phyloP scores from a whole-genome alignment of 2,888 invertebrate species.

The Ophonus ardosiacus region DNA sequence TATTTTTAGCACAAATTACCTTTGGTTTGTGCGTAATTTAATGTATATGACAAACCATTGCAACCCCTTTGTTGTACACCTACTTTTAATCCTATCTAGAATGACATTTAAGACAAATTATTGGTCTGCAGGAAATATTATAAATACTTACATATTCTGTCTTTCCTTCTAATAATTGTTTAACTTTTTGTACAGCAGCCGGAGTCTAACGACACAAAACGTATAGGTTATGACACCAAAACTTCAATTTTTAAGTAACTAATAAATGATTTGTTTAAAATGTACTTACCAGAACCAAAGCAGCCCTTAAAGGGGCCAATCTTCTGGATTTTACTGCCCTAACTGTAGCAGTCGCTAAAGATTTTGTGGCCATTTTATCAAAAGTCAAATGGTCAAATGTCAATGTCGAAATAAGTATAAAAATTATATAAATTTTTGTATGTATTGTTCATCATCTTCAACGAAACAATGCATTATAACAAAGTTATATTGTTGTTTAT shows the following conservation, averaged over 20 bases:
- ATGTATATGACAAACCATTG: conserved; percentile 97
- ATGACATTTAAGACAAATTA: conserved; percentile 68
- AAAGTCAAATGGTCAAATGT: conserved; percentile 42
- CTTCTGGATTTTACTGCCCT: conserved; percentile 89
- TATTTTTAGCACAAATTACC: conserved; percentile 71
- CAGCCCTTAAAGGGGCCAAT: conserved; percentile 89
- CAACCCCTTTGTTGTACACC: conserved; percentile 98
- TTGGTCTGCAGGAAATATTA: conserved; percentile 68
- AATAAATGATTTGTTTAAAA: conserved; percentile 33
- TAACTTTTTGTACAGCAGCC: conserved; percentile 90
- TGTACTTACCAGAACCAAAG: conserved; percentile 82
- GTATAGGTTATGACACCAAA: conserved; percentile 67
- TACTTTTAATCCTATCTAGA: conserved; percentile 91
- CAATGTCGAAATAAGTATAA: not conserved
- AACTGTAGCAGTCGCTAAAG: conserved; percentile 92
- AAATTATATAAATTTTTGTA: not conserved
- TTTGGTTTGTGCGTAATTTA: conserved; percentile 94
- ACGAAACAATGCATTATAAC: not conserved
- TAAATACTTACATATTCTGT: conserved; percentile 81
- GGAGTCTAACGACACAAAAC: conserved; percentile 80
- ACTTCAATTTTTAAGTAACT: not conserved
- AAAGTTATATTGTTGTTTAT: not conserved
- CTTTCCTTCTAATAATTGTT: conserved; percentile 86
- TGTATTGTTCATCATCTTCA: not conserved
- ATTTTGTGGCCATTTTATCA: conserved; percentile 84